Evolutionary conservation across 2,888 invertebrate genomes (phyloP), one percentile per base, ranked within the genome.

Genomic region (Taphrorychus bicolor): DNA sequence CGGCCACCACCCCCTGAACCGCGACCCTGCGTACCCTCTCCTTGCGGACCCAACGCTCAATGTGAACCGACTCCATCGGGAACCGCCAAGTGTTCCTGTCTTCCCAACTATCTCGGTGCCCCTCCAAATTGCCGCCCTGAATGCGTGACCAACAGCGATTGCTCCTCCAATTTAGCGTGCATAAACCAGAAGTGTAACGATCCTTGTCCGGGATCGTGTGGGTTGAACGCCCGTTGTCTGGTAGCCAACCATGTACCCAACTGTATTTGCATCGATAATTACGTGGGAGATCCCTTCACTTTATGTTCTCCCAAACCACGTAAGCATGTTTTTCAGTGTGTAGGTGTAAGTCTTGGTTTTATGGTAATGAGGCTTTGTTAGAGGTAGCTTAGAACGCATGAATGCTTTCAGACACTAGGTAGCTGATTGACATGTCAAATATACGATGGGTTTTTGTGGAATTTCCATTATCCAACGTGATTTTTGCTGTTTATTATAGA

Each of bases 131-230:
- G 92, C 77, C 85, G 91, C 69, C 91, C 91, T 4, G 92, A 92
- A 82, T 92, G 92, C 76, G 87, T 89, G 0, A 87, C 88, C 53
- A 91, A 90, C 75, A 87, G 89, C 9, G 92, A 92, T 74, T 92
- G 92, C 78, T 82, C 87, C 63, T 84, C 89, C 48, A 7, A 7
- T 21, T 83, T 88, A 74, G 88, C 91, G 14, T 92, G 92, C 73
- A 86, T 90, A 70, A 89, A 90, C 74, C 87, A 88, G 66, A 87
- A 87, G 76, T 92, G 92, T 75, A 85, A 86, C 41, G 89, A 92
- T 78, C 91, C 91, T 24, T 92, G 92, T 73, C 87, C 88, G 49
- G 91, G 91, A 67, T 89, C 90, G 9, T 92, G 92, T 77, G 92
- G 91, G 3, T 83, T 87, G 17, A 88, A 89, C 70, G 90, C 92